Percentiles rank a stretch among this genome's conserved stretches.
Evolutionary conservation across 2,888 invertebrate genomes (phyloP).

Genomic region (Dolomedes plantarius): DNA sequence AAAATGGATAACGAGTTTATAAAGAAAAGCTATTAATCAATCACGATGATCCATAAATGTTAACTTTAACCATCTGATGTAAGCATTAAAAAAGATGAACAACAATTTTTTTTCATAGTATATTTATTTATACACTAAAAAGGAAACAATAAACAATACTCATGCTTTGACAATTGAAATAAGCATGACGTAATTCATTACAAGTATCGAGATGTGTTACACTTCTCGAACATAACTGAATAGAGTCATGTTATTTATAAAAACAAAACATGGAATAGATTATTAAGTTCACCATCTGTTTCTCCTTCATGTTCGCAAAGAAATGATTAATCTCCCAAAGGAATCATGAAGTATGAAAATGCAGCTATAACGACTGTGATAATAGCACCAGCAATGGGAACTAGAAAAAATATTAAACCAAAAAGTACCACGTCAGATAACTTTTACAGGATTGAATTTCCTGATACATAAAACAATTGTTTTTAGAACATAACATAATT

Average conservation of each 20-base stretch:
- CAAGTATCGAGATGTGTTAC: not conserved
- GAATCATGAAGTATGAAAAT: slow-evolving; percentile 36
- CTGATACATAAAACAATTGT: no score
- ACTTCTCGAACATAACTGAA: not conserved
- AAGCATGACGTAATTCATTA: not conserved
- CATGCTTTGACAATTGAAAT: not conserved
- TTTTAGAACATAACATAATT: no score
- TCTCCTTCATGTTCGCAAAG: not conserved
- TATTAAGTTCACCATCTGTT: not conserved
- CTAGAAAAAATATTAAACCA: no score
- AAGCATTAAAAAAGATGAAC: no score
- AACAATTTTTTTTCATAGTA: not conserved
- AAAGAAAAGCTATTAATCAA: no score
- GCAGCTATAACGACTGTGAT: slow-evolving; percentile 22
- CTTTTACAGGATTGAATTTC: no score
- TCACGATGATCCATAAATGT: no score
- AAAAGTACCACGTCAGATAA: no score
- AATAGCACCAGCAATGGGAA: slow-evolving; percentile 58
- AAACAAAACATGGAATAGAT: not conserved
- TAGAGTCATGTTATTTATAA: not conserved
- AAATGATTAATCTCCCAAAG: not conserved
- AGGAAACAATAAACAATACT: not conserved
- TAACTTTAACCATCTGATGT: no score
- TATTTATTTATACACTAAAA: not conserved
- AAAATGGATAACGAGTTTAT: no score